phyloP scores from a whole-genome alignment of 2,888 invertebrate genomes.

The Tineola bisselliella region DNA sequence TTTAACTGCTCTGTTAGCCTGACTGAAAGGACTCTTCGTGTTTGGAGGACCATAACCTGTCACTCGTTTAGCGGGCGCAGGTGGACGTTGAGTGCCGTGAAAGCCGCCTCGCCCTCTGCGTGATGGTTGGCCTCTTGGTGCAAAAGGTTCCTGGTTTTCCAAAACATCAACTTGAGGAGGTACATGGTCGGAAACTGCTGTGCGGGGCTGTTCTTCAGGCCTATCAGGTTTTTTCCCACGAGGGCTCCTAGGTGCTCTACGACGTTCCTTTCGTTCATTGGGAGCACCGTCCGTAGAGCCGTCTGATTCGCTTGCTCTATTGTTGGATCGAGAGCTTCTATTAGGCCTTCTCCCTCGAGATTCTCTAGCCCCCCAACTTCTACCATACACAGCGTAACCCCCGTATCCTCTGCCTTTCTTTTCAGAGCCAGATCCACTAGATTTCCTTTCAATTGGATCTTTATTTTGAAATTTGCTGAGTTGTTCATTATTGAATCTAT shows the following conservation, averaged over 20 bases:
- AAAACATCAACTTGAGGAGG: constrained; percentile 29
- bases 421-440: constrained; percentile 56
- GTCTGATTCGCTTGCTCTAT: constrained; percentile 75
- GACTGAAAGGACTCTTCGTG: constrained; percentile 78
- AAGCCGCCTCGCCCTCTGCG: constrained; percentile 80
- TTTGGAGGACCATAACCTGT: constrained; percentile 84
- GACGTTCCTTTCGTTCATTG: constrained; percentile 64
- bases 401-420: constrained; percentile 62
- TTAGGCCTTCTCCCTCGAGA: constrained; percentile 60
- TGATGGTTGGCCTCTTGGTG: constrained; percentile 89
- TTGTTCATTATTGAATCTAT: constrained; percentile 44
- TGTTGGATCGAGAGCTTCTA: constrained; percentile 56
- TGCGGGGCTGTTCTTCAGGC: not conserved
- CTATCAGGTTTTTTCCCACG: constrained; percentile 66
- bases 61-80: constrained; percentile 69
- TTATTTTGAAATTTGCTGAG: constrained; percentile 56
- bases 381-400: constrained; percentile 53
- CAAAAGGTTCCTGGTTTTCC: constrained; percentile 76
- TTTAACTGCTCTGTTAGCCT: constrained; percentile 50
- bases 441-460: constrained; percentile 57
- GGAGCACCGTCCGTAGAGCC: constrained; percentile 77
- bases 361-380: constrained; percentile 59
- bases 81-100: constrained; percentile 51
- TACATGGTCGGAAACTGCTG: not conserved
- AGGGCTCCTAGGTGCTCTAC: constrained; percentile 62